Evolutionary conservation across 2,113 vertebrate genomes (phyloP), one percentile per base, ranked within the genome.

Genomic region (Shinisaurus crocodilurus): DNA sequence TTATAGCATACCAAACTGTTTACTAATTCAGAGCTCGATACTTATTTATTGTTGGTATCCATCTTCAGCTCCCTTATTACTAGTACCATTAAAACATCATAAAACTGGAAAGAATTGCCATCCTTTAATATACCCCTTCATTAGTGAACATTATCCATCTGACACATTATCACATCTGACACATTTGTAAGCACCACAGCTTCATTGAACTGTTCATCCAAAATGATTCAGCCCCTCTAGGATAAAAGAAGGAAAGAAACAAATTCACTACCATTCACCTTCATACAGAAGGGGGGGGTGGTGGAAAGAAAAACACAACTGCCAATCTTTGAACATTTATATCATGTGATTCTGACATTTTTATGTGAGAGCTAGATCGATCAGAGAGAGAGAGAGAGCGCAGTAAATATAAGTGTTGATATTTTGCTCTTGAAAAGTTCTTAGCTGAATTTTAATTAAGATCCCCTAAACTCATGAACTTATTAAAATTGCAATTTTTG

Each of bases 141-240:
- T 92, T 90, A 95, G 88, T 93, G 84, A 95, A 89, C 15, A 93
- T 95, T 96, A 94, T 94, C 92, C 80, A 93, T 85, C 85, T 94
- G 88, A 94, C 85, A 89, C 7, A 82, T 95, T n/a, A n/a, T n/a
- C n/a, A n/a, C n/a, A n/a, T n/a, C n/a, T n/a, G n/a, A n/a, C n/a
- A n/a, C n/a, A n/a, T 94, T 95, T 92, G 80, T 90, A 96, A 96
- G 94, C 67, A 89, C 90, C 69, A 93, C 60, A 91, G 32, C 82
- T 92, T 95, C 15, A 12, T 82, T 79, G 88, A 89, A 85, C 48
- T 86, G 92, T 75, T 91, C 74, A 91, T 69, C 10, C 80, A 87
- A 89, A 79, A 89, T 81, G 3, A 95, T 34, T 69, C 88, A 8
- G 5, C 20, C 54, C 82, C 25, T 90, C 63, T 88, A 90, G 23